Conservation (phyloP, 2,113 vertebrate species). For the Epinephelus lanceolatus region DNA sequence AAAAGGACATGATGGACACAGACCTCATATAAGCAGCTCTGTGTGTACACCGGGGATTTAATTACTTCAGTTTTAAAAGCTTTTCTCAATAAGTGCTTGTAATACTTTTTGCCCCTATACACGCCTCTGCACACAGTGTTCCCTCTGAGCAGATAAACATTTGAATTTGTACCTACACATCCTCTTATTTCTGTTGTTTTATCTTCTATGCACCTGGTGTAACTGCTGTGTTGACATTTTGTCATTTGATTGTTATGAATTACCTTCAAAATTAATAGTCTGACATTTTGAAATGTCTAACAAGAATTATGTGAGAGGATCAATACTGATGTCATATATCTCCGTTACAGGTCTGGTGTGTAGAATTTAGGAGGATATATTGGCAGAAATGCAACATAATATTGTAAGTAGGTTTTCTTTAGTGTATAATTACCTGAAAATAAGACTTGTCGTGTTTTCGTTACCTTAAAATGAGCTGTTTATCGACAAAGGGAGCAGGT, state of each 20-base stretch:
- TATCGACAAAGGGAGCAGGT: no score
- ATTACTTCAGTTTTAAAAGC: constrained; percentile 4
- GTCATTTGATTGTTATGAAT: background rate
- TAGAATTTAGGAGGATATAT: no score
- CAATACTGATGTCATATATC: no score
- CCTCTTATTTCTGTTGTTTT: background rate
- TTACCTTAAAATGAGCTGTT: no score
- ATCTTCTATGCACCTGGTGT: background rate
- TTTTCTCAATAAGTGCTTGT: background rate
- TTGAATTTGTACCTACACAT: background rate
- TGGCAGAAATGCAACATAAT: no score
- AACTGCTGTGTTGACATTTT: background rate
- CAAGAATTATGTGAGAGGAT: background rate
- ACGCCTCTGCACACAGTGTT: background rate
- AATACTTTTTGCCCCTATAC: background rate
- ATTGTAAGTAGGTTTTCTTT: no score
- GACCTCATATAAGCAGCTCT: background rate
- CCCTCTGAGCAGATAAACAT: background rate
- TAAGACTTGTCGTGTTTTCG: no score
- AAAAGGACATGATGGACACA: background rate
- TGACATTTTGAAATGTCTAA: background rate
- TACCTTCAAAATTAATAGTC: background rate
- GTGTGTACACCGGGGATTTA: background rate
- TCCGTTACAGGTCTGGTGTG: no score
- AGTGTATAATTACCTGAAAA: no score